Percentiles rank a stretch among this genome's conserved stretches.
Evolutionary conservation across 2,113 vertebrate genomes (phyloP).

Genomic region (Lepus europaeus): DNA sequence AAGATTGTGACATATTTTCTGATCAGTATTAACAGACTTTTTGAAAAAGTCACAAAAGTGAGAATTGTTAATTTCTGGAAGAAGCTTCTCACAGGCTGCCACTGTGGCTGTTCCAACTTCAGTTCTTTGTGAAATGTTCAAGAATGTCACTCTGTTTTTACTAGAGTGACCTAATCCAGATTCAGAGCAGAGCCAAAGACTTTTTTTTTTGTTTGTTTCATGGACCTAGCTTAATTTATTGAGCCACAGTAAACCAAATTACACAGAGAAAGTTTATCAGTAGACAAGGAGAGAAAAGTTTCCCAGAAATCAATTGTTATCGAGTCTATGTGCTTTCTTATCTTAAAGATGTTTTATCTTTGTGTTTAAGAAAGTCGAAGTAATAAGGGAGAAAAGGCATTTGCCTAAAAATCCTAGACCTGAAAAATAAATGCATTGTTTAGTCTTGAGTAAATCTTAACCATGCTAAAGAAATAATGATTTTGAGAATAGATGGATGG

Average conservation of each 20-base stretch:
- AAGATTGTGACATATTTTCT: slow-evolving; percentile 52
- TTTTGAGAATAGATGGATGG: neutral
- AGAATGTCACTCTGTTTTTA: slow-evolving; percentile 30
- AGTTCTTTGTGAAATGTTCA: neutral
- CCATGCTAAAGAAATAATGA: neutral
- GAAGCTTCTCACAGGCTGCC: neutral
- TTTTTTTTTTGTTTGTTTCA: neutral
- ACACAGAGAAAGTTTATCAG: slow-evolving; percentile 47
- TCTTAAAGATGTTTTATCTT: slow-evolving; percentile 52
- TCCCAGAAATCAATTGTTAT: slow-evolving; percentile 43
- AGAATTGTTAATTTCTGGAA: slow-evolving; percentile 7
- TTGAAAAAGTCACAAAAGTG: slow-evolving; percentile 45
- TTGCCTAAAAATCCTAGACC: slow-evolving; percentile 18
- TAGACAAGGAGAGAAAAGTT: slow-evolving; percentile 35
- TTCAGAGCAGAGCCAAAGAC: neutral
- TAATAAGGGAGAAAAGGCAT: neutral
- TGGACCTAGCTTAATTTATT: slow-evolving; percentile 41
- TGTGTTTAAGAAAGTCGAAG: slow-evolving; percentile 38
- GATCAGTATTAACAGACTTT: slow-evolving; percentile 22
- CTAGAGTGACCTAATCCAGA: slow-evolving; percentile 11
- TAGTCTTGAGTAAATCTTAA: slow-evolving; percentile 12
- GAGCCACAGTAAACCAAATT: slow-evolving; percentile 48
- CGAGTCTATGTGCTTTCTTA: slow-evolving; percentile 13
- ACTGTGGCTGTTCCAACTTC: neutral
- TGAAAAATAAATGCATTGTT: slow-evolving; percentile 29